phyloP scores from a whole-genome alignment of 2,888 invertebrate genomes.

The Andrena flavipes region DNA sequence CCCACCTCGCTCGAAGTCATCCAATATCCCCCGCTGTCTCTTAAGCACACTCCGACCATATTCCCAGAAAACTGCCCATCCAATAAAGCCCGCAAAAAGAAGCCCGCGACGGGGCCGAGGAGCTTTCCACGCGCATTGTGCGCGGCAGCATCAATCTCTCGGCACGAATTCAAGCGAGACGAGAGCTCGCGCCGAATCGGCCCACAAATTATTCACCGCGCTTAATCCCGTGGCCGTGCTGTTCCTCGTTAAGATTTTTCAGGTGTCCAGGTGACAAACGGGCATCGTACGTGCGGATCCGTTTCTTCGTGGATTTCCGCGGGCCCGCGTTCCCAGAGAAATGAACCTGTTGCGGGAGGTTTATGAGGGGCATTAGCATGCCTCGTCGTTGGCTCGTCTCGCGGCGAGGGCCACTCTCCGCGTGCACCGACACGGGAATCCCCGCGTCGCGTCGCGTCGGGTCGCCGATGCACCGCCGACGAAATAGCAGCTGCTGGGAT shows the following conservation, averaged over 20 bases:
- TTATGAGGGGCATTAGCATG: constrained; percentile 83
- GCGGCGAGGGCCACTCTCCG: constrained; percentile 24
- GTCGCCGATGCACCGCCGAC: constrained; percentile 43
- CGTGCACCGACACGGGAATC: constrained; percentile 32
- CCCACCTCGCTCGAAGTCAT: no score
- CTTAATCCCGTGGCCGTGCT: constrained; percentile 40
- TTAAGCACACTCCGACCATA: background rate
- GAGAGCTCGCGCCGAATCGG: constrained; percentile 12
- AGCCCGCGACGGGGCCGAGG: background rate
- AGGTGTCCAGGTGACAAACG: constrained; percentile 79
- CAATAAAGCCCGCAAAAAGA: background rate
- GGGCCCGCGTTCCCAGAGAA: constrained; percentile 74
- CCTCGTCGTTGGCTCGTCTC: constrained; percentile 76
- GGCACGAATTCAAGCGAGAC: constrained; percentile 3
- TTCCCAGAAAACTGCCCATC: background rate
- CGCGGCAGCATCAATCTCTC: constrained; percentile 9
- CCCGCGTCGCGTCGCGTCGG: constrained; percentile 26
- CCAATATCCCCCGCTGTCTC: no score
- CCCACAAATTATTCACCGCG: constrained; percentile 14
- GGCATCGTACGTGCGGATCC: constrained; percentile 73
- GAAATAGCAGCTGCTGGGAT: constrained; percentile 55
- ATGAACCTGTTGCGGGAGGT: constrained; percentile 83
- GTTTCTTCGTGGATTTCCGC: constrained; percentile 79
- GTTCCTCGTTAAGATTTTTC: constrained; percentile 76
- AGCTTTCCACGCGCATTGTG: background rate